These are phyloP conservation scores for Esox niger DNA, from an alignment of 2,113 vertebrate species.

Conservation along the genomic window DNA sequence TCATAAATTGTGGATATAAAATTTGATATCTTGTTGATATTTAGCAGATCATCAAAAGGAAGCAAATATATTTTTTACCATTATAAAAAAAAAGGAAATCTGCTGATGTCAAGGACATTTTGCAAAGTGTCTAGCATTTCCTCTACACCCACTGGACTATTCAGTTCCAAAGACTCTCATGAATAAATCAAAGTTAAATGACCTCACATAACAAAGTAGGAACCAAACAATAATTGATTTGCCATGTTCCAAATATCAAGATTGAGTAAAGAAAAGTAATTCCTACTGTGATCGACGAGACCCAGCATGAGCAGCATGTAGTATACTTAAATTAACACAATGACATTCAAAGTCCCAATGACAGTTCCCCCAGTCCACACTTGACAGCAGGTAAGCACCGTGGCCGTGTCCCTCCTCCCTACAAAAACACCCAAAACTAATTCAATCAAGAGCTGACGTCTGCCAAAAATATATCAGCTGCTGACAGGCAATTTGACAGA, in stretches of 20 bases:
- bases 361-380: constrained; percentile 13
- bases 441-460: constrained; percentile 62
- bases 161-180: constrained; percentile 5
- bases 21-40: constrained; percentile 18
- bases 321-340: neutral
- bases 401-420: constrained; percentile 50
- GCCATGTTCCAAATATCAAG: neutral
- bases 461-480: constrained; percentile 67
- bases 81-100: too few species aligned
- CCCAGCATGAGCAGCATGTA: neutral
- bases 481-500: constrained; percentile 71
- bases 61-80: too few species aligned
- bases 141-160: constrained; percentile 8
- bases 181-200: constrained; percentile 9
- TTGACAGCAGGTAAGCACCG: constrained; percentile 54
- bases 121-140: neutral
- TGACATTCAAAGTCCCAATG: constrained; percentile 38
- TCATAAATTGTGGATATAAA: constrained; percentile 15
- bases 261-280: neutral
- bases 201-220: too few species aligned
- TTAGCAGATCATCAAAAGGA: neutral
- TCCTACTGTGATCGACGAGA: neutral
- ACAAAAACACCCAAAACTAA: constrained; percentile 61
- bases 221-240: neutral
- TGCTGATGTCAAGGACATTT: neutral